Base-by-base conservation (phyloP, 2,888 invertebrate species). In the Ferrisia virgata region DNA sequence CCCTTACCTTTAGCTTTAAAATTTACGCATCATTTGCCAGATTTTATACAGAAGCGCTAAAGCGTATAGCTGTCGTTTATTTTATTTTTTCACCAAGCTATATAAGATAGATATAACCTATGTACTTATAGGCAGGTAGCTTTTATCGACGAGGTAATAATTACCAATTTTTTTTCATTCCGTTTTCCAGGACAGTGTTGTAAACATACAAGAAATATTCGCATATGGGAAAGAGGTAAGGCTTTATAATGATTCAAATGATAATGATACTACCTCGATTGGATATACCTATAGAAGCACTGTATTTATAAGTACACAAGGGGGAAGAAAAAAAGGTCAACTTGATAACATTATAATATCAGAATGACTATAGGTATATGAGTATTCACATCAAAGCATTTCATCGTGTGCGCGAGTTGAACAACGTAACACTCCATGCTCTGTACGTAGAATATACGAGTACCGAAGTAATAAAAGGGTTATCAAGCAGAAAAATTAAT, bases 141-240 rank as follows among this genome's bases (percentile, higher is more conserved):
- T 72, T 64, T 47, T 33, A 72, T 72, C 72, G 31, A 72, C 18
- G 33, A 33, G n/a, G 33, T 72, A 36, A 72, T 72, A 72, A 72
- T 72, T 72, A 72, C 4, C 18, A 8, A 15, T n/a, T 33, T 28
- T 79, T 79, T 79, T 28, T 9, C 36, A 40, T 43, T 53, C 36
- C 8, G 22, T 79, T 31, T 64, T 78, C 5, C 79, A 91, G 90
- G 92, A 92, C 88, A 92, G 92, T 87, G 91, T 92, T 87, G 92
- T 93, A 86, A 92, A 92, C 86, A 91, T 92, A 86, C 92, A 93
- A 87, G 93, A 93, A 86, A 92, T 93, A 88, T 89, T 92, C 84
- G 91, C 90, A 85, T 90, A 91, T 86, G 86, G 86, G 85, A 84
- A 83, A 82, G 85, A 85, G 72, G 72, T 72, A 72, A 64, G 33